These are phyloP conservation scores for Pinctada fucata DNA, from an alignment of 2,888 invertebrate species.

Conservation along the genomic window DNA sequence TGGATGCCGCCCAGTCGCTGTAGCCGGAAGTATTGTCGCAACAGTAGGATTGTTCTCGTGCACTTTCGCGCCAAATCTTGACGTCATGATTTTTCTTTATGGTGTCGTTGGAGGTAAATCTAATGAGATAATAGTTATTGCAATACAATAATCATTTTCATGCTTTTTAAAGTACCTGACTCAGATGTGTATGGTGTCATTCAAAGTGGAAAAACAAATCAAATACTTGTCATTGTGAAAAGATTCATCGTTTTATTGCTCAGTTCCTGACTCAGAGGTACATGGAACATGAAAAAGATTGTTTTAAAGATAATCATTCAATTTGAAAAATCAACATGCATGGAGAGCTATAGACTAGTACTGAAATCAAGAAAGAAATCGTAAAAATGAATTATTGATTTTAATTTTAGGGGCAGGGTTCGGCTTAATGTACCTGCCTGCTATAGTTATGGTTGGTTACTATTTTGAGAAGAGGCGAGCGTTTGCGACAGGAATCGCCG, in stretches of 20 bases:
- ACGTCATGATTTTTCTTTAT: conserved; percentile 88
- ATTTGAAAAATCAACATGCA: too few relatives aligned
- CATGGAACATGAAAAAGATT: too few relatives aligned
- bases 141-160: too few relatives aligned
- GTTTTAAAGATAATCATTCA: too few relatives aligned
- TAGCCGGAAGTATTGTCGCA: conserved; percentile 87
- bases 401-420: conserved; percentile 88
- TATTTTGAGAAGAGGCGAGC: conserved; percentile 98
- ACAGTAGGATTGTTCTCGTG: conserved; percentile 84
- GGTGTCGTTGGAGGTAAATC: conserved; percentile 92
- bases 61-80: conserved; percentile 88
- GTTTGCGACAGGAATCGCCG: conserved; percentile 95
- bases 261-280: too few relatives aligned
- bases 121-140: too few relatives aligned
- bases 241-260: too few relatives aligned
- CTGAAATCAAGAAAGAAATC: not conserved
- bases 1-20: conserved; percentile 92
- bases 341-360: too few relatives aligned
- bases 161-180: too few relatives aligned
- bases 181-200: too few relatives aligned
- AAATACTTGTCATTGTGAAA: too few relatives aligned
- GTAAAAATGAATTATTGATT: not conserved
- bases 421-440: conserved; percentile 95
- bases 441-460: conserved; percentile 96
- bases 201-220: too few relatives aligned